These are phyloP conservation scores for Papilio polyxenes DNA, from an alignment of 1,140 invertebrate species.

Conservation along the genomic window DNA sequence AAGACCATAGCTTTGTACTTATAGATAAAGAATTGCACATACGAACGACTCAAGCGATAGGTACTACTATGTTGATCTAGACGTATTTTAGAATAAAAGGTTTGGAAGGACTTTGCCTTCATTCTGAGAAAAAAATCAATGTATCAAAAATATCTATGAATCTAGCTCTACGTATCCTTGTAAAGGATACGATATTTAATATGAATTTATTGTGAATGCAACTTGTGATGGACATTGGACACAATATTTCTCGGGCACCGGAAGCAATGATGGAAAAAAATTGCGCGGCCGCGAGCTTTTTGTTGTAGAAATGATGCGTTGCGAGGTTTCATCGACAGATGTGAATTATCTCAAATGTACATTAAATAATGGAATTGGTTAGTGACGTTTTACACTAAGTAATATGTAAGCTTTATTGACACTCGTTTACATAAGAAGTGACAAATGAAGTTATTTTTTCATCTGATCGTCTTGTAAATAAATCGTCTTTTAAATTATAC, in stretches of 20 bases:
- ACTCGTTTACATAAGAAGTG: not conserved
- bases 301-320: constrained; percentile 44
- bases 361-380: constrained; percentile 50
- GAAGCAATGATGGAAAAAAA: constrained; percentile 62
- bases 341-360: constrained; percentile 45
- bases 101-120: too few species aligned
- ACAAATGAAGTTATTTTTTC: not conserved
- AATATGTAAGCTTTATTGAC: not conserved
- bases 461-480: not conserved
- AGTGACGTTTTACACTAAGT: constrained; percentile 29
- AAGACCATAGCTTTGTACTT: not conserved
- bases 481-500: not conserved
- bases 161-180: too few species aligned
- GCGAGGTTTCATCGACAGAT: constrained; percentile 60
- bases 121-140: too few species aligned
- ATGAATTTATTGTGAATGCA: constrained; percentile 11
- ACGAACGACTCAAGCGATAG: too few species aligned
- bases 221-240: not conserved
- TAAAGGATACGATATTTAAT: not conserved
- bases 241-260: constrained; percentile 44
- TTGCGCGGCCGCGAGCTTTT: constrained; percentile 56
- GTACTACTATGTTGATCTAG: too few species aligned
- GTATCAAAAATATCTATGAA: too few species aligned
- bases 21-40: too few species aligned
- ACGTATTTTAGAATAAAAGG: too few species aligned